These are phyloP conservation scores for Barnardius zonarius DNA, from an alignment of 2,113 vertebrate species.

Conservation along the genomic window DNA sequence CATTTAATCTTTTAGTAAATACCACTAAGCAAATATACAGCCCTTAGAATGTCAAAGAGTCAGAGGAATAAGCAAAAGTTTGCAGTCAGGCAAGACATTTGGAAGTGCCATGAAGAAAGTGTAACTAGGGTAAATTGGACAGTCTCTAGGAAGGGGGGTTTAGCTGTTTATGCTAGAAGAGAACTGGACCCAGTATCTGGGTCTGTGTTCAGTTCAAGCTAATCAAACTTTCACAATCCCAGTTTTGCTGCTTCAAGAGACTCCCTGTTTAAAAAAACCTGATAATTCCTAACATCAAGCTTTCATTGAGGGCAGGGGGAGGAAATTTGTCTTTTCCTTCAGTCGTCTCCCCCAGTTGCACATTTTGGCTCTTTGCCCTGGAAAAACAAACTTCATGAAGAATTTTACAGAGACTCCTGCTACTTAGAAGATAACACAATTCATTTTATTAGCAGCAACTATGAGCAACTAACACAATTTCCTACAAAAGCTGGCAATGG, in stretches of 20 bases:
- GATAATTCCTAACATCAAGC: not conserved
- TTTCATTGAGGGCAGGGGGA: not conserved
- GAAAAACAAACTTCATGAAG: not conserved
- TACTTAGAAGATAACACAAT: not conserved
- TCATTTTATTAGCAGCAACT: not conserved
- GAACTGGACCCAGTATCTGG: not conserved
- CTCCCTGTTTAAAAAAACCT: not conserved
- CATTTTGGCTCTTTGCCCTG: not conserved
- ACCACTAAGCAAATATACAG: not conserved
- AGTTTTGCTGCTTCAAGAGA: not conserved
- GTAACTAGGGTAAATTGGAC: not conserved
- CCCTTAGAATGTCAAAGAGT: not conserved
- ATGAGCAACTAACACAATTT: not conserved
- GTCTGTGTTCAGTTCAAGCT: not conserved
- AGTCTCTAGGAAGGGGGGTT: not conserved
- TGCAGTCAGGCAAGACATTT: not conserved
- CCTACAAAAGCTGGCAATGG: not conserved
- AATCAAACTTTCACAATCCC: not conserved
- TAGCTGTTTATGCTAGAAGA: not conserved
- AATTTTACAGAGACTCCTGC: not conserved
- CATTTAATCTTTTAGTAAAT: not conserved
- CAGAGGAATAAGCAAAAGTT: not conserved
- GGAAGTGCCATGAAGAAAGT: not conserved
- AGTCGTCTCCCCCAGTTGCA: not conserved
- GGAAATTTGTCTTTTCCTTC: not conserved